phyloP scores from a whole-genome alignment of 2,888 invertebrate genomes.

The Thereva nobilitata region DNA sequence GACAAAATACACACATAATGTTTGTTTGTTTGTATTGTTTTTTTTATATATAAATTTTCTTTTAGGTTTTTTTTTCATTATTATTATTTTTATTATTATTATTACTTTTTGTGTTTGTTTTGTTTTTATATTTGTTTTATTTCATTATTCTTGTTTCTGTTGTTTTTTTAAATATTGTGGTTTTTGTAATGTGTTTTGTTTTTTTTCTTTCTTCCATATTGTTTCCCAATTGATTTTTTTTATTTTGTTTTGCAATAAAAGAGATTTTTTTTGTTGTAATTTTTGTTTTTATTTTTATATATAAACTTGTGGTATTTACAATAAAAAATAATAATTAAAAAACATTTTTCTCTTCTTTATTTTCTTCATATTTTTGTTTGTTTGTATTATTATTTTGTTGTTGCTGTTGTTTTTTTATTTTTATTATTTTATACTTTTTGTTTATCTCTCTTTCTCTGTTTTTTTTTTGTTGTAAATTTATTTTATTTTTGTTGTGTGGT shows the following conservation, averaged over 20 bases:
- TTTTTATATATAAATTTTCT: not conserved
- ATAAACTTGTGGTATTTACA: too few relatives aligned
- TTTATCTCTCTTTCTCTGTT: not conserved
- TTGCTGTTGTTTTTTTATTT: not conserved
- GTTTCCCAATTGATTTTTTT: too few relatives aligned
- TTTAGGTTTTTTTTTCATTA: not conserved
- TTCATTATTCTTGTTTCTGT: not conserved
- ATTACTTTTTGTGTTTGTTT: not conserved
- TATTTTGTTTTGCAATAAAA: too few relatives aligned
- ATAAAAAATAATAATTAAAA: too few relatives aligned
- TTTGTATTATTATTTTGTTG: not conserved
- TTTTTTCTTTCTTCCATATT: too few relatives aligned
- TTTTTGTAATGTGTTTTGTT: too few relatives aligned
- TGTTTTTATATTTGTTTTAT: not conserved
- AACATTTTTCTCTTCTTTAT: not conserved
- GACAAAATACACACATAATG: constrained; percentile 32
- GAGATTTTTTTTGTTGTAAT: too few relatives aligned
- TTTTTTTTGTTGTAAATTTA: not conserved
- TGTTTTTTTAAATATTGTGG: not conserved
- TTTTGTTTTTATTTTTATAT: too few relatives aligned
- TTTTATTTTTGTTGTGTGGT: not conserved
- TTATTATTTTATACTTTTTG: not conserved
- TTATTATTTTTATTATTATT: not conserved
- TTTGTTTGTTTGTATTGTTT: not conserved
- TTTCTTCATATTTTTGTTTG: not conserved